Percentiles rank a stretch among this genome's conserved stretches.
Evolutionary conservation across 2,113 vertebrate species (phyloP).

Genomic region (Oreochromis spilurus): DNA sequence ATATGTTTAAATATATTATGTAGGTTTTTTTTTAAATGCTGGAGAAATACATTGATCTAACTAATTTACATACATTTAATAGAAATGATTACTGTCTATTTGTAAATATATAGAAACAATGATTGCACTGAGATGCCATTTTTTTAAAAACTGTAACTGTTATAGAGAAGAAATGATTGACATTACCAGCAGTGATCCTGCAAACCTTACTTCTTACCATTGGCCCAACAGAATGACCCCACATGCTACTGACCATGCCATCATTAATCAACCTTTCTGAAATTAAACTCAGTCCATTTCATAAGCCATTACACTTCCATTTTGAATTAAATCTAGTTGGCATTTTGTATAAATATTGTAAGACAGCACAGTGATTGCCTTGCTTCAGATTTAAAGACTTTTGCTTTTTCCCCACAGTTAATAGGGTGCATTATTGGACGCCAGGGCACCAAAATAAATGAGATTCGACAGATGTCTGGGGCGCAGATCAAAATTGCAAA

Average conservation of each 20-base stretch:
- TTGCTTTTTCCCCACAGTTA: constrained; percentile 78
- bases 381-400: constrained; percentile 14
- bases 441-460: constrained; percentile 99
- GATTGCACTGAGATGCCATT: not conserved
- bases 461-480: constrained; percentile 99
- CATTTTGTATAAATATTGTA: not conserved
- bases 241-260: not conserved
- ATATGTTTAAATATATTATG: not conserved
- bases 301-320: not conserved
- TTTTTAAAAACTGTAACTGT: not conserved
- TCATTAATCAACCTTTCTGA: not conserved
- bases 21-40: fast-evolving
- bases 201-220: not conserved
- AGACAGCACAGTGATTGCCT: not conserved
- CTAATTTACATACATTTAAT: not conserved
- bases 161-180: not conserved
- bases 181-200: not conserved
- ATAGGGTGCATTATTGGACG: constrained; percentile 99
- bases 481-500: constrained; percentile 99
- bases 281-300: constrained; percentile 1
- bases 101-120: not conserved
- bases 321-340: not conserved
- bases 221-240: not conserved
- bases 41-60: not conserved
- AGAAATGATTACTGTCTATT: not conserved